These are phyloP conservation scores for Drepana arcuata DNA, from an alignment of 1,140 invertebrate species.

Conservation along the genomic window DNA sequence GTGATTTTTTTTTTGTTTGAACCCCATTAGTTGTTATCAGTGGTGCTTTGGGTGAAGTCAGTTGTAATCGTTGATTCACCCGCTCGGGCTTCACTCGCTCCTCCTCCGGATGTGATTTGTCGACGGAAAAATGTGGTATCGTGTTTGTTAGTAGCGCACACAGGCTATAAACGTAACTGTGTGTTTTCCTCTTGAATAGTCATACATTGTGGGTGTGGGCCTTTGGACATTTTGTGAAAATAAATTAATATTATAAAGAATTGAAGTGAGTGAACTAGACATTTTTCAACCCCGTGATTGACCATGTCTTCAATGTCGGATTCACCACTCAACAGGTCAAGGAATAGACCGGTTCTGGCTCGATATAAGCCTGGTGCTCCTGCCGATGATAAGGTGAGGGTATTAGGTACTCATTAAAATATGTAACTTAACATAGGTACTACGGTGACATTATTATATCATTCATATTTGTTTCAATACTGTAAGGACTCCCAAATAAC, in stretches of 20 bases:
- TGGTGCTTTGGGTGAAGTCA: conserved; percentile 29
- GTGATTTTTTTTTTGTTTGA: too few relatives aligned
- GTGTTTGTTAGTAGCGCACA: conserved; percentile 39
- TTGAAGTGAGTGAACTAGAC: too few relatives aligned
- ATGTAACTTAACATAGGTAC: too few relatives aligned
- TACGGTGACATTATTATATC: too few relatives aligned
- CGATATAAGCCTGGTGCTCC: conserved; percentile 39
- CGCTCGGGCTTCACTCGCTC: conserved; percentile 32
- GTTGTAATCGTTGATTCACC: conserved; percentile 54
- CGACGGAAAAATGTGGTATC: conserved; percentile 65
- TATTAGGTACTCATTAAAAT: too few relatives aligned
- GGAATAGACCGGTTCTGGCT: conserved; percentile 48
- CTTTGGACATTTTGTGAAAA: conserved; percentile 12
- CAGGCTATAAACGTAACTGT: conserved; percentile 52
- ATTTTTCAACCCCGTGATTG: conserved; percentile 23
- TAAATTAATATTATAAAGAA: conserved; percentile 3
- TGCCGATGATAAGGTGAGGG: conserved; percentile 44
- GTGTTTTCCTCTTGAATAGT: conserved; percentile 49
- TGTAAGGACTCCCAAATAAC: too few relatives aligned
- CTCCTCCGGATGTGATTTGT: conserved; percentile 68
- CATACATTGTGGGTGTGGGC: conserved; percentile 34
- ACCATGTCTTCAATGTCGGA: conserved; percentile 53
- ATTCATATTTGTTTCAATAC: too few relatives aligned
- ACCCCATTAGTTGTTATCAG: conserved; percentile 48
- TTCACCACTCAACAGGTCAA: conserved; percentile 42